These are phyloP conservation scores for Chaenocephalus aceratus DNA, from an alignment of 2,113 vertebrate genomes.

Conservation along the genomic window DNA sequence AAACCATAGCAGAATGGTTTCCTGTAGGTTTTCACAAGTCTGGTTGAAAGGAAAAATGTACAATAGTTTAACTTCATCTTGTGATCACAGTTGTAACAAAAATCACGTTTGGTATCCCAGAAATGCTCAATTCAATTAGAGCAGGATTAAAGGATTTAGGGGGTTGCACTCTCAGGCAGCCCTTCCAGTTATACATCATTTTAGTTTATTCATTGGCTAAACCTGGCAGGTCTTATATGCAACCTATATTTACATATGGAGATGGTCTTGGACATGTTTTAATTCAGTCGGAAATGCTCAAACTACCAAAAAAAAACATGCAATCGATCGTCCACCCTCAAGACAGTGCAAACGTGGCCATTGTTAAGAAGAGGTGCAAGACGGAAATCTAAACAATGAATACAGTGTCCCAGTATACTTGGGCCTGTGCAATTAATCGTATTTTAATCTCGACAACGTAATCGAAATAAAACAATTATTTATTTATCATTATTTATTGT, in stretches of 20 bases:
- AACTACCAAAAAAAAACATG: not conserved
- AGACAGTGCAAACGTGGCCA: not conserved
- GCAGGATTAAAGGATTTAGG: too few species aligned
- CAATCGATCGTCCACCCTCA: not conserved
- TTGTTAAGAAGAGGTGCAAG: not conserved
- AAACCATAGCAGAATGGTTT: slow-evolving; percentile 47
- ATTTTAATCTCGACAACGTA: too few species aligned
- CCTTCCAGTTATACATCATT: too few species aligned
- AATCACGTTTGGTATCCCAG: not conserved
- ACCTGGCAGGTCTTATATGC: not conserved
- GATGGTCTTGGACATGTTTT: not conserved
- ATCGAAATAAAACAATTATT: too few species aligned
- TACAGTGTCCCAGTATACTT: not conserved
- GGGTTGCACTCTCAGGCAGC: too few species aligned
- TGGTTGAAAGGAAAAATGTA: slow-evolving; percentile 21
- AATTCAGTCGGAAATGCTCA: not conserved
- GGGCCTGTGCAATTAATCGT: too few species aligned
- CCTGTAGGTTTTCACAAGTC: slow-evolving; percentile 32
- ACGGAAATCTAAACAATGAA: not conserved
- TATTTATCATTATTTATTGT: too few species aligned
- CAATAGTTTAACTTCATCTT: not conserved
- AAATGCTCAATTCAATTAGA: not conserved
- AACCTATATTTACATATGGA: not conserved
- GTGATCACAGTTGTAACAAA: not conserved
- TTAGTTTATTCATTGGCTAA: not conserved